These are phyloP conservation scores for Ammodramus savannarum DNA, from an alignment of 2,113 vertebrate species.

Conservation along the genomic window DNA sequence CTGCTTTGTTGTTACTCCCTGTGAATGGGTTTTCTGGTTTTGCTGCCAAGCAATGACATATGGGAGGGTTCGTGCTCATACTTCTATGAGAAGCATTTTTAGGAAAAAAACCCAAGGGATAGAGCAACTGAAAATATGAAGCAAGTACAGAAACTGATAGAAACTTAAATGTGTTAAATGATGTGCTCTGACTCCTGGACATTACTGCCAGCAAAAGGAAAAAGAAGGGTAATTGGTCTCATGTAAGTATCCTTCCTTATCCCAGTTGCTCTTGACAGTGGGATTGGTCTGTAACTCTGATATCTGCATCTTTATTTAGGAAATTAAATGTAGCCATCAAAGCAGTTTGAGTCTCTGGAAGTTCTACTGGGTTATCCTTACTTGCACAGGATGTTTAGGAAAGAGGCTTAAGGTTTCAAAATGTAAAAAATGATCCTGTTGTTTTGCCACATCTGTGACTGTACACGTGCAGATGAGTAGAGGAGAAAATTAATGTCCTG, in stretches of 20 bases:
- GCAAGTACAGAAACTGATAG: background rate
- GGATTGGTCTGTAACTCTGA: background rate
- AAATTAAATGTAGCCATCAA: background rate
- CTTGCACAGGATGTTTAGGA: background rate
- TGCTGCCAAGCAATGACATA: background rate
- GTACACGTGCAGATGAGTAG: background rate
- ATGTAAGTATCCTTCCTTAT: background rate
- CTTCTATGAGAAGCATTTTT: background rate
- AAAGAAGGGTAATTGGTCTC: background rate
- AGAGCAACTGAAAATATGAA: background rate
- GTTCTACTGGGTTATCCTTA: background rate
- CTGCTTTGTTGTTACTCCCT: background rate
- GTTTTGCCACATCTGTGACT: background rate
- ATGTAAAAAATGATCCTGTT: background rate
- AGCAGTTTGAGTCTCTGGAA: background rate
- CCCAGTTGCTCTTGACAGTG: background rate
- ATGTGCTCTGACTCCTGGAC: background rate
- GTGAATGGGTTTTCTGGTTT: background rate
- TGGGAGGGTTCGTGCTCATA: accelerated
- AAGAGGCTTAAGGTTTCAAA: background rate
- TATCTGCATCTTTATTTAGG: background rate
- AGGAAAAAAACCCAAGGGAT: background rate
- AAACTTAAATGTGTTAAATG: background rate
- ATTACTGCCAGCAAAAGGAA: background rate
- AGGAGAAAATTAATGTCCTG: background rate